phyloP scores from a whole-genome alignment of 2,113 vertebrate genomes.

The Hydrolagus affinis region DNA sequence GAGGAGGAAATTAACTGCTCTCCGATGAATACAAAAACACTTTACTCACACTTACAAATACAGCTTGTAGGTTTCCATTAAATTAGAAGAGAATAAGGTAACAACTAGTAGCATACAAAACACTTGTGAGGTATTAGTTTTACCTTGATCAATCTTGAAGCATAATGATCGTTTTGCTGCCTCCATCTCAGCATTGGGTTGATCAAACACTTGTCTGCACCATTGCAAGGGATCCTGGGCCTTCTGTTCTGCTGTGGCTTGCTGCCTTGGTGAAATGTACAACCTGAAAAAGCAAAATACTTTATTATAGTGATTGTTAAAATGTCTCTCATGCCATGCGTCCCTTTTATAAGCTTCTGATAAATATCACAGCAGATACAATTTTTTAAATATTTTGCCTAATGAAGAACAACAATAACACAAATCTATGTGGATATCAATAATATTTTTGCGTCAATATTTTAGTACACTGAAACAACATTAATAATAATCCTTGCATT shows the following conservation, averaged over 20 bases:
- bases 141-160: conserved; percentile 94
- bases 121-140: neutral
- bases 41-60: neutral
- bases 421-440: no score
- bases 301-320: neutral
- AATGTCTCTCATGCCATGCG: neutral
- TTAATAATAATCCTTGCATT: no score
- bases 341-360: neutral
- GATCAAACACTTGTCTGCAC: conserved; percentile 87
- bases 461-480: no score
- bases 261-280: conserved; percentile 72
- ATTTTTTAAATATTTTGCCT: no score
- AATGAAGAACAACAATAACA: neutral
- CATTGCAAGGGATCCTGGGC: conserved; percentile 75
- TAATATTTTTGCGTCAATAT: no score
- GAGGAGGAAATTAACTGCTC: neutral
- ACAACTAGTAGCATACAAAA: neutral
- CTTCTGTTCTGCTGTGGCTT: conserved; percentile 51
- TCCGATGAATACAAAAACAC: neutral
- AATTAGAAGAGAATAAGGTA: neutral
- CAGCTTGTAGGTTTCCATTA: neutral
- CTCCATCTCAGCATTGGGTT: conserved; percentile 81
- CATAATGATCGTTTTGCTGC: conserved; percentile 83
- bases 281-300: conserved; percentile 65
- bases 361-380: neutral